These are phyloP conservation scores for Apamea monoglypha DNA, from an alignment of 2,888 invertebrate genomes.

Conservation along the genomic window DNA sequence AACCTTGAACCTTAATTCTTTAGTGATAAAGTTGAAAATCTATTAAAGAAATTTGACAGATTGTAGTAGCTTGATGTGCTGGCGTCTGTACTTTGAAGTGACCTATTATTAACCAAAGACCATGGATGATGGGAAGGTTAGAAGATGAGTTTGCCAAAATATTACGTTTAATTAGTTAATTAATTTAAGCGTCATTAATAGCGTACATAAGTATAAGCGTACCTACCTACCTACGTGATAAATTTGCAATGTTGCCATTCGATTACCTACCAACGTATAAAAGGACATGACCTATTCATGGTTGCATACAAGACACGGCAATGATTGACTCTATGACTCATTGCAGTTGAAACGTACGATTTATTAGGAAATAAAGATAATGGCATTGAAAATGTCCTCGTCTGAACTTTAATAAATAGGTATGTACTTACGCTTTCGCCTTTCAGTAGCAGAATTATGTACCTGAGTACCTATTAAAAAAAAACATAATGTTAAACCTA, in stretches of 20 bases:
- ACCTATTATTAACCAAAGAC: not conserved
- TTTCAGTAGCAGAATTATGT: slow-evolving; percentile 7
- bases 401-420: slow-evolving; percentile 21
- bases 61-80: no score
- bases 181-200: not conserved
- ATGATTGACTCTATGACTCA: slow-evolving; percentile 12
- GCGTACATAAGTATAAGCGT: not conserved
- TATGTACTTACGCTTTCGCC: not conserved
- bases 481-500: not conserved
- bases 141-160: not conserved
- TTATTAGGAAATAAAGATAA: slow-evolving; percentile 34
- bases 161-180: not conserved
- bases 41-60: no score
- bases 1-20: no score
- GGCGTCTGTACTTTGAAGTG: not conserved
- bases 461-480: not conserved
- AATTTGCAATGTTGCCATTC: slow-evolving; percentile 19
- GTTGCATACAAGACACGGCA: slow-evolving; percentile 22
- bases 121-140: not conserved
- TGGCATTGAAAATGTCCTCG: slow-evolving; percentile 41
- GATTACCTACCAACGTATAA: not conserved
- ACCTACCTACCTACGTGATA: not conserved
- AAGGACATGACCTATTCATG: slow-evolving; percentile 26
- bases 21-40: no score
- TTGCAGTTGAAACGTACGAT: slow-evolving; percentile 7